Conservation (phyloP, 2,113 vertebrate species). For the Columba janthina region DNA sequence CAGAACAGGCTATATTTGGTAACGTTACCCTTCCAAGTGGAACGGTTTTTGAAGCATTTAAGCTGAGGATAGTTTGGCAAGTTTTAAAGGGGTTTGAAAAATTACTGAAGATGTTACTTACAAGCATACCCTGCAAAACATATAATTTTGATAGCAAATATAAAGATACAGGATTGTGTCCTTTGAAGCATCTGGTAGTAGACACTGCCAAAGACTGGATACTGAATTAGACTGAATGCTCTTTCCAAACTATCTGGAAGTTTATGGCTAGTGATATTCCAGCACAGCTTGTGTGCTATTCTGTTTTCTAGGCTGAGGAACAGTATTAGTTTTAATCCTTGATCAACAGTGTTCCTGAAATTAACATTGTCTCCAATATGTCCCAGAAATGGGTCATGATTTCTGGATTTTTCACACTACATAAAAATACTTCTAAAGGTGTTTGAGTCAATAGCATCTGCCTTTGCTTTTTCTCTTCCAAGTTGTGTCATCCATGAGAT, state of each 20-base stretch:
- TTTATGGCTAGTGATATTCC: neutral
- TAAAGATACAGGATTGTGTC: neutral
- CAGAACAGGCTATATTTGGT: neutral
- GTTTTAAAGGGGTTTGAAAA: slow-evolving; percentile 7
- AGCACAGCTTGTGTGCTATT: neutral
- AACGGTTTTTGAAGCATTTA: neutral
- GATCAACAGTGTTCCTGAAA: neutral
- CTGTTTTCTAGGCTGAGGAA: neutral
- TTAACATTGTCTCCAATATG: neutral
- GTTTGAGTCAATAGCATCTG: neutral
- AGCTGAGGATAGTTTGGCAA: neutral
- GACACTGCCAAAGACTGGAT: neutral
- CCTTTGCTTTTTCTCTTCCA: neutral
- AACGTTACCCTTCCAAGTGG: neutral
- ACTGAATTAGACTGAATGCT: neutral
- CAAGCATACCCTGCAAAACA: neutral
- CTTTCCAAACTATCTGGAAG: slow-evolving; percentile 10
- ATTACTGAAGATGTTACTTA: neutral
- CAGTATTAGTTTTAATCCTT: slow-evolving; percentile 5
- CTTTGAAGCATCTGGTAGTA: slow-evolving; percentile 20
- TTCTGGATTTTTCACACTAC: neutral
- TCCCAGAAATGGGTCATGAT: neutral
- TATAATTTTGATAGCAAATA: neutral
- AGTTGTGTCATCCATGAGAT: neutral
- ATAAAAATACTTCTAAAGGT: neutral